These are phyloP conservation scores for Cheilosia scutellata DNA, from an alignment of 2,888 invertebrate species.

Conservation along the genomic window DNA sequence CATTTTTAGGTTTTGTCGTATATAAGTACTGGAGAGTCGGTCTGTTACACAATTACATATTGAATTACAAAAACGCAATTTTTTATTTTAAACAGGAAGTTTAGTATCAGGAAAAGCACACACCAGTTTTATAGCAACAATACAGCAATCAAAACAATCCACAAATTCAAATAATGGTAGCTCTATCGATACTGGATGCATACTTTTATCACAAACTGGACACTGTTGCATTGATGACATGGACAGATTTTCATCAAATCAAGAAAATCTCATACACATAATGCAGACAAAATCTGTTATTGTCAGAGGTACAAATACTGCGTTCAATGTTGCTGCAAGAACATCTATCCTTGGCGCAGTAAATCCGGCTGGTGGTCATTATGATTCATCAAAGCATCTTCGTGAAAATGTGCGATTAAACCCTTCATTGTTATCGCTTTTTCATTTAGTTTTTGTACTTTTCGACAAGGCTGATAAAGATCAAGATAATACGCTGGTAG, in stretches of 20 bases:
- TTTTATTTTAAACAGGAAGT: conserved; percentile 13
- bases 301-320: conserved; percentile 95
- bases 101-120: conserved; percentile 26
- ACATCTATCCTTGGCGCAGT: conserved; percentile 96
- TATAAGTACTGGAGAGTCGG: too few relatives aligned
- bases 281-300: conserved; percentile 98
- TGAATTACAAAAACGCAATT: background rate
- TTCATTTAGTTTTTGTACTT: conserved; percentile 96
- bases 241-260: conserved; percentile 94
- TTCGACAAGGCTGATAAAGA: conserved; percentile 92
- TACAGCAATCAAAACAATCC: background rate
- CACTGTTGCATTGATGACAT: conserved; percentile 98
- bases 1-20: too few relatives aligned
- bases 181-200: conserved; percentile 90
- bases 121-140: background rate
- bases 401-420: conserved; percentile 95
- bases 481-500: conserved; percentile 80
- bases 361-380: conserved; percentile 95
- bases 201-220: conserved; percentile 94
- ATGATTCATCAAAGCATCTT: conserved; percentile 94
- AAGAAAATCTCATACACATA: conserved; percentile 93
- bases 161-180: background rate
- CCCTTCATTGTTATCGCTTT: conserved; percentile 93
- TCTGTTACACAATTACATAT: background rate
- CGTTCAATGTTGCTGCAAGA: conserved; percentile 92